Conservation (phyloP, 2,113 vertebrate genomes). For the Scolopax mira region DNA sequence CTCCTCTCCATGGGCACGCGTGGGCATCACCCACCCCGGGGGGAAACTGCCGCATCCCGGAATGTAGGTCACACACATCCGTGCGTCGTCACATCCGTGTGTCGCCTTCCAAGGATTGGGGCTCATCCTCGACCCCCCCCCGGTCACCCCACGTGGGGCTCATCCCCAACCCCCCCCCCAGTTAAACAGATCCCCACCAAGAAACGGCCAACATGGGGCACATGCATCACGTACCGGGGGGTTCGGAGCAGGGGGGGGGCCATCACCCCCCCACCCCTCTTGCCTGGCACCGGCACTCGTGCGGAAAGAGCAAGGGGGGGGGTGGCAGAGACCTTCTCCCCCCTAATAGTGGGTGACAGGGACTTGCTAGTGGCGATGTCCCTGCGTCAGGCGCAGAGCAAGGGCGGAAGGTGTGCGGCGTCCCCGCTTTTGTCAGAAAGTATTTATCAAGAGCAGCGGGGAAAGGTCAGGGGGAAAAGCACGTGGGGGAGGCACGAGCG, state of each 20-base stretch:
- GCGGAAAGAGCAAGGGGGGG: conserved; percentile 68
- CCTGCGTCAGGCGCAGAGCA: background rate
- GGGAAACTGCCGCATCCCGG: accelerated
- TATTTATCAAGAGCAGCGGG: conserved; percentile 17
- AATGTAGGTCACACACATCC: background rate
- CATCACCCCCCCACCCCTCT: no score
- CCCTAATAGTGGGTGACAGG: conserved; percentile 67
- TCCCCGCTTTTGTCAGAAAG: conserved; percentile 35
- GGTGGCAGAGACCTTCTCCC: conserved; percentile 65
- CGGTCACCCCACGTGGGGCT: no score
- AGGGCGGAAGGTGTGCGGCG: conserved; percentile 35
- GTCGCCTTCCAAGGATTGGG: background rate
- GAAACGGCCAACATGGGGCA: background rate
- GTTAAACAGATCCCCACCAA: background rate
- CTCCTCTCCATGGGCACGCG: accelerated
- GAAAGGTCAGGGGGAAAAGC: conserved; percentile 50
- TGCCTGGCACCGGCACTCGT: conserved; percentile 49
- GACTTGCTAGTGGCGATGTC: background rate
- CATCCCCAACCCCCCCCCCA: background rate
- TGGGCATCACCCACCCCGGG: background rate
- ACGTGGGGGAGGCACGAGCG: background rate
- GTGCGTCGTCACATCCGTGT: background rate
- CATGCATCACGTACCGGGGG: background rate
- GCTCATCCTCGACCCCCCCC: background rate
- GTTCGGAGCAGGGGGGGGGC: background rate